Conservation (phyloP, 2,888 invertebrate species). For the Syrphus vitripennis region DNA sequence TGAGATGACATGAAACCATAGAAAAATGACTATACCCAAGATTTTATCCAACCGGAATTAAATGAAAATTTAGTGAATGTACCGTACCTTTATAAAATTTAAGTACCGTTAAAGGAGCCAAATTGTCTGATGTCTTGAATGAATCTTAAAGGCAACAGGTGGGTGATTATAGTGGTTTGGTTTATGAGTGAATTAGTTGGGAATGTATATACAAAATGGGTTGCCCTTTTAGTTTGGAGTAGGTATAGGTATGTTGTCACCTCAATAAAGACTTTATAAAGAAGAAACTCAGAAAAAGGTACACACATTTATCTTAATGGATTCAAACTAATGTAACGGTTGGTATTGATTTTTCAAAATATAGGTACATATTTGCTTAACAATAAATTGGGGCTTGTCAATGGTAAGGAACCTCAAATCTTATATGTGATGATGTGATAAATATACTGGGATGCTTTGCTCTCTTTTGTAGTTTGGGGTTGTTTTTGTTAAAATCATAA, state of each 20-base stretch:
- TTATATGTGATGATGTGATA: neutral
- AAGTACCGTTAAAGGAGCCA: neutral
- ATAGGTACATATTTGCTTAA: neutral
- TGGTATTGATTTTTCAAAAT: neutral
- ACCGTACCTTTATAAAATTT: constrained; percentile 19
- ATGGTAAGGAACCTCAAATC: neutral
- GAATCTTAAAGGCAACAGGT: neutral
- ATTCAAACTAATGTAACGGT: neutral
- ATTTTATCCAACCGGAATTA: neutral
- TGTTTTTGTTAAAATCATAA: too few relatives aligned
- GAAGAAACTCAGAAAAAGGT: neutral
- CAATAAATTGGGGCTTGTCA: neutral
- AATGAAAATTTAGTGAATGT: constrained; percentile 13
- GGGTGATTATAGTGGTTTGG: neutral
- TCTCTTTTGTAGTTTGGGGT: too few relatives aligned
- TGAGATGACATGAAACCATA: neutral
- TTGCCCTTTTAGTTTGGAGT: neutral
- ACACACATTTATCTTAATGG: neutral
- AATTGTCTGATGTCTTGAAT: neutral
- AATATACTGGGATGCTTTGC: neutral
- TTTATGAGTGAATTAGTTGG: neutral
- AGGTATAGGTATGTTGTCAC: neutral
- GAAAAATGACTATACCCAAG: neutral
- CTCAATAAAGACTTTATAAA: neutral
- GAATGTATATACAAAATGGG: neutral